Conservation (phyloP, 2,797 vertebrate genomes). For the Crypturellus tataupa region DNA sequence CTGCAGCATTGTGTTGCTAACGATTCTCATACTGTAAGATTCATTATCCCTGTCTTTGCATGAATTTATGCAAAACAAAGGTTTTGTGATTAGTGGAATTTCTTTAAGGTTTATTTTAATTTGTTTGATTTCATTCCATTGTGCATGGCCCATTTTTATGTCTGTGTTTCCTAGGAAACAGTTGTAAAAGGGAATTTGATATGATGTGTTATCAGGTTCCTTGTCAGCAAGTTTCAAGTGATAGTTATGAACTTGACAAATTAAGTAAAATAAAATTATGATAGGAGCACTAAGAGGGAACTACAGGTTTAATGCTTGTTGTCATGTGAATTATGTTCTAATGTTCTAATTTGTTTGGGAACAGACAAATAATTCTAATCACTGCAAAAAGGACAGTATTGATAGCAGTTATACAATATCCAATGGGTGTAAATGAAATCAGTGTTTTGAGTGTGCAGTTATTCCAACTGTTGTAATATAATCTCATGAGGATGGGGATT, state of each 20-base stretch:
- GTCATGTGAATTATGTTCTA: background rate
- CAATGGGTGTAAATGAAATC: background rate
- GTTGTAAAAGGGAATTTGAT: constrained; percentile 74
- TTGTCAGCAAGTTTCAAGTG: constrained; percentile 73
- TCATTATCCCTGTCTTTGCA: background rate
- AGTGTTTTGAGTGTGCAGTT: background rate
- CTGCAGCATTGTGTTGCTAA: background rate
- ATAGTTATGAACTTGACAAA: constrained; percentile 70
- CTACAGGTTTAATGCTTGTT: background rate
- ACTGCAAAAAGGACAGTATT: background rate
- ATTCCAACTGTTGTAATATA: background rate
- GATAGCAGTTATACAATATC: background rate
- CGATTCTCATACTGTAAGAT: background rate
- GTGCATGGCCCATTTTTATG: constrained; percentile 69
- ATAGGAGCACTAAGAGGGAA: background rate
- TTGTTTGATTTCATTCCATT: constrained; percentile 59
- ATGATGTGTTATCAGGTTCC: constrained; percentile 71
- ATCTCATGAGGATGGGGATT: background rate
- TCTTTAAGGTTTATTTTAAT: constrained; percentile 64
- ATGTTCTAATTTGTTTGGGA: background rate
- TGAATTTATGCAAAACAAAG: constrained; percentile 8
- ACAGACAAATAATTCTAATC: background rate
- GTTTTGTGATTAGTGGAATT: background rate
- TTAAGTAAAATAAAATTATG: constrained; percentile 48
- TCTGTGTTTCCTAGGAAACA: constrained; percentile 75